Evolutionary conservation across 23 tunicate genomes (phyloP).

Genomic region (Botrylloides violaceus): DNA sequence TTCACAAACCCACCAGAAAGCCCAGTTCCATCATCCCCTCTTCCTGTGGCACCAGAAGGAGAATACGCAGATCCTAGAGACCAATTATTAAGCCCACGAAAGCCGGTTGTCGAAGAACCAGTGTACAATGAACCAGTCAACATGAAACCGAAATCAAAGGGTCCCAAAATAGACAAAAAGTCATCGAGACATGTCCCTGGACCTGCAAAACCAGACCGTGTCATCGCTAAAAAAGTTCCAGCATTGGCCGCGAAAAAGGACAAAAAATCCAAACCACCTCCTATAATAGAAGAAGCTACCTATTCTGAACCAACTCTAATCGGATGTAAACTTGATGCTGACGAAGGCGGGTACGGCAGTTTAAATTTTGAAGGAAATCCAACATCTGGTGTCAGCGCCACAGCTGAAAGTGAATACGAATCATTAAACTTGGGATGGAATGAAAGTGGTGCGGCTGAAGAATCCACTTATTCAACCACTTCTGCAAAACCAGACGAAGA

Average conservation of each 20-base stretch:
- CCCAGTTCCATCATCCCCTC: constrained; percentile 6
- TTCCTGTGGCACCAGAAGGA: not conserved
- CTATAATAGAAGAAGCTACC: constrained; percentile 1
- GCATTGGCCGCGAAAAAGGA: constrained; percentile 3
- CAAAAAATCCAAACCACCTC: constrained; percentile 10
- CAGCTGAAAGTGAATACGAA: not conserved
- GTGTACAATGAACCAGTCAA: constrained; percentile 30
- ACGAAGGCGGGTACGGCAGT: constrained; percentile 8
- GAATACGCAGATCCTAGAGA: constrained; percentile 31
- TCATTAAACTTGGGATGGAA: constrained; percentile 8
- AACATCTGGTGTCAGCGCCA: not conserved
- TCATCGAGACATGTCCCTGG: constrained; percentile 1
- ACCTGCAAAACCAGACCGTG: constrained; percentile 16
- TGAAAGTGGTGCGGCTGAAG: constrained; percentile 8
- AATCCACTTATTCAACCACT: constrained; percentile 30
- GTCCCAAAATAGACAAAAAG: constrained; percentile 4
- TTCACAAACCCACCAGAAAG: constrained; percentile 13
- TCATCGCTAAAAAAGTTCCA: not conserved
- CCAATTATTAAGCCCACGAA: not conserved
- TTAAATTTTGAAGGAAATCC: constrained; percentile 15
- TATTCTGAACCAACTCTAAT: constrained; percentile 9
- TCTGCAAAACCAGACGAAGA: not conserved
- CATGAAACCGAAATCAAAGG: not conserved
- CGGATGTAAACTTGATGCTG: not conserved
- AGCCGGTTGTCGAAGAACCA: constrained; percentile 3